A percentile compares a stretch with the other conserved stretches of the same genome.
Evolutionary conservation across 2,113 vertebrate species (phyloP).

Genomic region (Myrmophylax atrothorax): DNA sequence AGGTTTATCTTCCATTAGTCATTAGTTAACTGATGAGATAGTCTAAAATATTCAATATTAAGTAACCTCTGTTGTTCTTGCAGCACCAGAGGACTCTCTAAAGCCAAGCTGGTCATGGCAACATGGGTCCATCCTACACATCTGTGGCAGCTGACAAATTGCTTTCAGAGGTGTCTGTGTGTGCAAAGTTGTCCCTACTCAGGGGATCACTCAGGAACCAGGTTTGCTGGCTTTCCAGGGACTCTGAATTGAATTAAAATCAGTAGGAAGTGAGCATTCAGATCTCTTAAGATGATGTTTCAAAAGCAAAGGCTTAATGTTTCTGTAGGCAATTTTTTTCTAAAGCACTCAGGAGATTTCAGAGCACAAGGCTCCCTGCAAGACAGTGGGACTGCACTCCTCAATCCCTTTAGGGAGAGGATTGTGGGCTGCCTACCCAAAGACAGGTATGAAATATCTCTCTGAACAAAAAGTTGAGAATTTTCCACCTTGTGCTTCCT

Average conservation of each 20-base stretch:
- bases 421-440: background rate
- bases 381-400: background rate
- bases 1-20: background rate
- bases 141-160: background rate
- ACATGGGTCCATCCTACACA: accelerated
- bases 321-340: background rate
- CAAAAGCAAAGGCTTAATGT: background rate
- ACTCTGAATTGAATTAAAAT: background rate
- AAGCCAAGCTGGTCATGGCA: background rate
- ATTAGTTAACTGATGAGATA: background rate
- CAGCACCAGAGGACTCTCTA: background rate
- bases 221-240: background rate
- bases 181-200: background rate
- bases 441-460: background rate
- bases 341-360: background rate
- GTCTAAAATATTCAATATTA: background rate
- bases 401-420: background rate
- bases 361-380: background rate
- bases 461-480: background rate
- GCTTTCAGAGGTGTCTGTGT: background rate
- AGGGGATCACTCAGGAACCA: background rate
- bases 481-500: background rate
- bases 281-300: background rate
- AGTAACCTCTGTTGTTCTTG: background rate
- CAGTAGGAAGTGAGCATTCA: background rate